A percentile compares a stretch with the other conserved stretches of the same genome.
These are phyloP conservation scores for Anguilla obscura DNA, from an alignment of 2,797 vertebrate genomes.

Conservation along the genomic window DNA sequence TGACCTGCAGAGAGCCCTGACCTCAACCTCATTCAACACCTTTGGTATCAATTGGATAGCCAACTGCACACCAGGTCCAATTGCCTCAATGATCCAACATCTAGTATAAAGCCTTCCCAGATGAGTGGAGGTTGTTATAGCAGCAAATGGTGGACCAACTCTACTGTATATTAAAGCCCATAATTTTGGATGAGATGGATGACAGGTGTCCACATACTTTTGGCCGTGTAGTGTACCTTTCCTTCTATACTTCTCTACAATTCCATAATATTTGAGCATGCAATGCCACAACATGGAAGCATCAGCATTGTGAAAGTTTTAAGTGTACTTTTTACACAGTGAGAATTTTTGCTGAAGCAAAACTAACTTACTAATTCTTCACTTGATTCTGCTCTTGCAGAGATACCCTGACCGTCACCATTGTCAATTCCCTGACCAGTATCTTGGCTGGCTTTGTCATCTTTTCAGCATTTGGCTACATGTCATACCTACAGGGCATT, in stretches of 20 bases:
- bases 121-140: no score
- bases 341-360: background rate
- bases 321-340: no score
- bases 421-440: constrained; percentile 73
- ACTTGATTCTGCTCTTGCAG: constrained; percentile 49
- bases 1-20: no score
- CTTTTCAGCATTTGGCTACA: constrained; percentile 78
- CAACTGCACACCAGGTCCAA: no score
- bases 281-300: background rate
- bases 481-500: constrained; percentile 72
- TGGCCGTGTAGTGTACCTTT: background rate
- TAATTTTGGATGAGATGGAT: no score
- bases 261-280: background rate
- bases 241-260: background rate
- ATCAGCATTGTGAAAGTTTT: background rate
- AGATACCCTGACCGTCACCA: constrained; percentile 70
- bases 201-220: no score
- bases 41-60: no score
- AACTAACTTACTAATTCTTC: background rate
- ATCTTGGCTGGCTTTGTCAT: constrained; percentile 77
- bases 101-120: background rate
- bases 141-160: no score
- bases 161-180: no score
- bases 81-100: no score
- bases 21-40: no score